Evolutionary conservation across 2,113 vertebrate genomes (phyloP), one percentile per base, ranked within the genome.

Genomic region (Condylura cristata): DNA sequence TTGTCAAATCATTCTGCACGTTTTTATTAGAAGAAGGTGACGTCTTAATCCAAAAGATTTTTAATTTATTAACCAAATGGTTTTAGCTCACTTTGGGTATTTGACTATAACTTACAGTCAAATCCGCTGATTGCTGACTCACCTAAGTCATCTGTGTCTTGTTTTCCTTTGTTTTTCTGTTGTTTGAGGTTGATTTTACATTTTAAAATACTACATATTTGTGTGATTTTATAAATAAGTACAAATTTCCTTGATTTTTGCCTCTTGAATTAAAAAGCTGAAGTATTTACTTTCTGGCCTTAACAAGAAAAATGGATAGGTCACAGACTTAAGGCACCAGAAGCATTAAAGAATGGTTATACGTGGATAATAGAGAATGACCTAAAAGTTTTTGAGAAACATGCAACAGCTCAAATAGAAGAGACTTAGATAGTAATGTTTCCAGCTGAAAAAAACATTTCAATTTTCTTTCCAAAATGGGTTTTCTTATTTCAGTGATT

Each of bases 301-400:
- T 86, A 82, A 74, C 9, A 92, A 71, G 48, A 87, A 95, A 81
- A 74, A 20, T 83, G 14, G n/a, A n/a, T 68, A 34, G 8, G 8
- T 34, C 20, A 39, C 20, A 18, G 10, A 17, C 79, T 11, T 60
- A 56, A 20, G 8, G 51, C 12, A 9, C 24, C n/a, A 1, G 44
- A 39, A 56, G 41, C 61, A 75, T 74, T 94, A 78, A 92, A 81
- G 60, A 87, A 66, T 79, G 32, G 61, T 72, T 81, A 60, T 89
- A 30, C 18, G 26, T n/a, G 11, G 28, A 46, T 87, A 72, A 88
- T 32, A 66, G 58, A 26, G 2, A 81, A 89, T 51, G 70, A 85
- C 39, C 71, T 44, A 44, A 83, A 92, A 90, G 39, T 65, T 68
- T 70, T 37, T 89, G 58, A 96, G 79, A 95, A 85, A n/a, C 30